These are phyloP conservation scores for Neolamprologus sp. DNA, from an alignment of 2,113 vertebrate genomes.

Conservation along the genomic window DNA sequence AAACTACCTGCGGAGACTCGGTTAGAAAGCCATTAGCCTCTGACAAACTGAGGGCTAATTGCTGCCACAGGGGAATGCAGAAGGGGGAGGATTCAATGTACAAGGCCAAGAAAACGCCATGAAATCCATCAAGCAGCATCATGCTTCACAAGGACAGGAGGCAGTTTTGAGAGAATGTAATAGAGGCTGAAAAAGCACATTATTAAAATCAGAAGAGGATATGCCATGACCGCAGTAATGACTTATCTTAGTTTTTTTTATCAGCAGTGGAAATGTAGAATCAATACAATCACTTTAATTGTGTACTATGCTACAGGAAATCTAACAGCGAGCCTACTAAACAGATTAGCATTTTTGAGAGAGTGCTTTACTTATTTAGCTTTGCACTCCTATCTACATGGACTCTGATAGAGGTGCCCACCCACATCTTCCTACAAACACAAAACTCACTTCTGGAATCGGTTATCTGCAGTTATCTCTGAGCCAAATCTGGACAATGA, in stretches of 20 bases:
- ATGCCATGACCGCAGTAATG: neutral
- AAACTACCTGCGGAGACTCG: conserved; percentile 62
- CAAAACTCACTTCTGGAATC: neutral
- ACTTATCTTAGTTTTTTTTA: neutral
- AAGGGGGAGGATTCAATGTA: conserved; percentile 10
- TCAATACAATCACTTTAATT: neutral
- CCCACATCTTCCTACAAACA: neutral
- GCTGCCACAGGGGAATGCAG: conserved; percentile 29
- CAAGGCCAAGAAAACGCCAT: conserved; percentile 32
- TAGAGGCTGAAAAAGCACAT: neutral
- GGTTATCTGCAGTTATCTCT: neutral
- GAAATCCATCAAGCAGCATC: conserved; percentile 18
- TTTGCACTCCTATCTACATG: neutral
- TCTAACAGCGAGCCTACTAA: neutral
- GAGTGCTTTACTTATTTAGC: neutral
- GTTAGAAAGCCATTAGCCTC: conserved; percentile 68
- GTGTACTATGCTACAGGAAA: neutral
- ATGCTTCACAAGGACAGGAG: neutral
- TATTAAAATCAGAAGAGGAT: neutral
- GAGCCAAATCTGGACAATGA: neutral
- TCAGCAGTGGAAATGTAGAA: neutral
- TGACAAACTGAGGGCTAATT: conserved; percentile 48
- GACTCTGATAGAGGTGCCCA: neutral
- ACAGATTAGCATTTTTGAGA: neutral
- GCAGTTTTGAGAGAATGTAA: neutral